Evolutionary conservation across 2,113 vertebrate genomes (phyloP).

Genomic region (Ophthalmolycus amberensis): DNA sequence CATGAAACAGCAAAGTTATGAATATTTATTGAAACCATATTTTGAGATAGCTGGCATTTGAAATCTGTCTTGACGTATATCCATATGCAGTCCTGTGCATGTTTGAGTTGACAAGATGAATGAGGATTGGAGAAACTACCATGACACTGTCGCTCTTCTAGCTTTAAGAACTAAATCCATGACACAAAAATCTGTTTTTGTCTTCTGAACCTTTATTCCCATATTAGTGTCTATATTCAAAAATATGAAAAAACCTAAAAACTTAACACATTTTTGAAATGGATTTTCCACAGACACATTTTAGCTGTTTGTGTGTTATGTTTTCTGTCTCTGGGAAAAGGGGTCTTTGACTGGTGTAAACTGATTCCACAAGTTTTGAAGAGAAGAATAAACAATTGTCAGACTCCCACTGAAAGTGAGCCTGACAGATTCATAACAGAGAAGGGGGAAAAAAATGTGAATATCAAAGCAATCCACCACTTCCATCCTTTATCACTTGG

Average conservation of each 20-base stretch:
- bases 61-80: background rate
- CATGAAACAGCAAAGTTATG: background rate
- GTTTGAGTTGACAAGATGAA: background rate
- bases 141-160: background rate
- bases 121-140: background rate
- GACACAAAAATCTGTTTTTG: background rate
- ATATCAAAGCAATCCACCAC: constrained; percentile 40
- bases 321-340: background rate
- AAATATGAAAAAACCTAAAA: background rate
- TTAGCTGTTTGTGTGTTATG: background rate
- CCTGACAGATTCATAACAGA: constrained; percentile 23
- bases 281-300: background rate
- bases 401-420: background rate
- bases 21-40: background rate
- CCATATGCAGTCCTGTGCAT: background rate
- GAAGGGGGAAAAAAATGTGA: constrained; percentile 1
- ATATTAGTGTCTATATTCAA: background rate
- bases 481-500: constrained; percentile 32
- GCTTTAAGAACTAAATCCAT: background rate
- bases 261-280: background rate
- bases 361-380: background rate
- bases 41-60: background rate
- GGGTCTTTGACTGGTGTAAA: background rate
- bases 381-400: background rate
- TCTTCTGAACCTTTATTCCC: background rate